Evolutionary conservation across 37 sponge, comb jelly and placozoan species (phyloP).

Genomic region (Halichondria panicea): DNA sequence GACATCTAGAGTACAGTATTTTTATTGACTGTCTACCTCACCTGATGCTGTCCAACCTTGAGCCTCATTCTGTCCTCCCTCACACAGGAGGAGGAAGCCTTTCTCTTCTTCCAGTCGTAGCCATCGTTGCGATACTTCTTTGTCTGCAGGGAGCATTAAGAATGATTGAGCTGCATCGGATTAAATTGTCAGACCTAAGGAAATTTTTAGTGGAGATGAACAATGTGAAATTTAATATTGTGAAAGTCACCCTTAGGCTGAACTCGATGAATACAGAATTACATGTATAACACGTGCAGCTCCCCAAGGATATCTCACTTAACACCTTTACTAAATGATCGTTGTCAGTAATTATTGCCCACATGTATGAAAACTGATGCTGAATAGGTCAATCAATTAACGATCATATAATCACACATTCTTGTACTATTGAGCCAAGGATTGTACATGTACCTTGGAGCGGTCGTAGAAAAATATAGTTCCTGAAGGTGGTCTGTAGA

Average conservation of each 20-base stretch:
- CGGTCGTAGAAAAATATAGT: slow-evolving; percentile 52
- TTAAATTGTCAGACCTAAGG: not conserved
- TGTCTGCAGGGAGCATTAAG: slow-evolving; percentile 22
- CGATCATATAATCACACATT: not conserved
- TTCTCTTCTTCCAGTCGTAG: slow-evolving; percentile 63
- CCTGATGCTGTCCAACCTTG: slow-evolving; percentile 56
- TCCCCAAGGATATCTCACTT: too few relatives aligned
- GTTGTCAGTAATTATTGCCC: too few relatives aligned
- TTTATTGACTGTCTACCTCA: not conserved
- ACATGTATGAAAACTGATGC: not conserved
- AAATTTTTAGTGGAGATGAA: not conserved
- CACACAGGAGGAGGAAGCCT: not conserved
- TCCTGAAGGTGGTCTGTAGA: slow-evolving; percentile 58
- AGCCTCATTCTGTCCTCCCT: slow-evolving; percentile 67
- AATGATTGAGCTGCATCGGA: not conserved
- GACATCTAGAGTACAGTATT: not conserved
- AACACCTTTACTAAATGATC: too few relatives aligned
- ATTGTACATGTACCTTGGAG: slow-evolving; percentile 27
- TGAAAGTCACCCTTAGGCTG: not conserved
- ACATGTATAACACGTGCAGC: too few relatives aligned
- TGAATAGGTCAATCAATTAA: not conserved
- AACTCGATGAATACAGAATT: not conserved
- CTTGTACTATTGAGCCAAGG: too few relatives aligned
- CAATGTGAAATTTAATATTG: not conserved
- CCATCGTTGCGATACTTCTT: slow-evolving; percentile 62